These are phyloP conservation scores for Neocrepidodera transversa DNA, from an alignment of 2,888 invertebrate genomes.

Conservation along the genomic window DNA sequence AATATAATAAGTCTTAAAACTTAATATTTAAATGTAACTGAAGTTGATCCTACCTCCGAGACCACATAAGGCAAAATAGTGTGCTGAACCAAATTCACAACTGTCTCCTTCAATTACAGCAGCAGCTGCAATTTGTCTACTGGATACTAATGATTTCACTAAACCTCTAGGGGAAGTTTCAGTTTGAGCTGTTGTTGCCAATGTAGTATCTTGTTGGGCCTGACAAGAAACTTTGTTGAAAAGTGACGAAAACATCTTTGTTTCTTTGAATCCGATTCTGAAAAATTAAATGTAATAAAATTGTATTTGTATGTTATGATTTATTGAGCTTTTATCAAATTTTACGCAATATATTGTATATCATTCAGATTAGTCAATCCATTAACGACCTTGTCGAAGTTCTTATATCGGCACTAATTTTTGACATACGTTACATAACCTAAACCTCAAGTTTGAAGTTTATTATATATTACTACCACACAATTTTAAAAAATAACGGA, in stretches of 20 bases:
- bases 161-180: conserved; percentile 44
- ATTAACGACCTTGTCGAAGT: neutral
- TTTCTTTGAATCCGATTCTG: conserved; percentile 22
- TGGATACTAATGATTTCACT: conserved; percentile 55
- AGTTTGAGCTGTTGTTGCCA: conserved; percentile 24
- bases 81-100: conserved; percentile 89
- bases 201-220: conserved; percentile 38
- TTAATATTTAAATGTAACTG: too few species aligned
- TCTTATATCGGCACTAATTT: neutral
- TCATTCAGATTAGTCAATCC: neutral
- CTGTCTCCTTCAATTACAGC: conserved; percentile 51
- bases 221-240: conserved; percentile 52
- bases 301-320: neutral
- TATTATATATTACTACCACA: neutral
- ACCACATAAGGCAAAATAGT: conserved; percentile 93
- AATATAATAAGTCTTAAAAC: too few species aligned
- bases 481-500: neutral
- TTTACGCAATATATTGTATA: neutral
- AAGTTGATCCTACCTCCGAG: conserved; percentile 80
- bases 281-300: conserved; percentile 10
- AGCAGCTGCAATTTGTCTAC: conserved; percentile 55
- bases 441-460: neutral
- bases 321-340: neutral
- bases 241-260: conserved; percentile 49
- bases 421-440: conserved; percentile 25